phyloP scores from a whole-genome alignment of 2,797 vertebrate genomes.

The Xenentodon cancila region DNA sequence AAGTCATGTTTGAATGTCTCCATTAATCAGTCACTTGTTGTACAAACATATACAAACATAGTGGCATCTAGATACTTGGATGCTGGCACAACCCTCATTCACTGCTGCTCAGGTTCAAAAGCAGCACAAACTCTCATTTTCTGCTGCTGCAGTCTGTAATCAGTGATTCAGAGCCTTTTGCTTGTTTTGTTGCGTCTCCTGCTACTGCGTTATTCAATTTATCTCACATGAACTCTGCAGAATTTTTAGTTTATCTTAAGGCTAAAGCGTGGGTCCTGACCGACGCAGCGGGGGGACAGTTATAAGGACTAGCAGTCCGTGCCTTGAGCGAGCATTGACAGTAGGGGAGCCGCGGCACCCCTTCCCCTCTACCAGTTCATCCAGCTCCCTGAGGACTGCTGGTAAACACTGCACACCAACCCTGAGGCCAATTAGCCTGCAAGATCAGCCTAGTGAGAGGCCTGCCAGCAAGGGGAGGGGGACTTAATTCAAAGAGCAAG shows the following conservation, averaged over 20 bases:
- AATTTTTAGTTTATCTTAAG: constrained; percentile 30
- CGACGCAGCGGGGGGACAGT: constrained; percentile 45
- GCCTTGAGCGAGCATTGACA: constrained; percentile 40
- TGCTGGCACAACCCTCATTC: background rate
- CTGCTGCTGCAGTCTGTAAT: background rate
- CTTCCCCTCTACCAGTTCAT: constrained; percentile 53
- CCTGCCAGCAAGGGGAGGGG: constrained; percentile 54
- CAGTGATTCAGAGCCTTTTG: background rate
- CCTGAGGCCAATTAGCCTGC: constrained; percentile 77
- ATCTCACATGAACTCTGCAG: constrained; percentile 33
- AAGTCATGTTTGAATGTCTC: too few species aligned
- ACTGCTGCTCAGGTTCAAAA: background rate
- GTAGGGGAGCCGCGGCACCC: constrained; percentile 40
- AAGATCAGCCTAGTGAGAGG: constrained; percentile 60
- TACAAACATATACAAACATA: too few species aligned
- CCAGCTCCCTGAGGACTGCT: constrained; percentile 51
- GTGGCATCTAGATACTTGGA: too few species aligned
- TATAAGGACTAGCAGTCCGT: constrained; percentile 49
- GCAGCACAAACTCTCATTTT: background rate
- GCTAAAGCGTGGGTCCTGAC: constrained; percentile 28
- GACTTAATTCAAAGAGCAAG: constrained; percentile 75
- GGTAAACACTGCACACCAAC: constrained; percentile 73
- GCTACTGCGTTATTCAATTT: constrained; percentile 6
- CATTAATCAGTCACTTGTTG: too few species aligned
- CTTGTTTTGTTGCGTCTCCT: constrained; percentile 5